Conservation (phyloP, 2,113 vertebrate species). For the Acinonyx jubatus region DNA sequence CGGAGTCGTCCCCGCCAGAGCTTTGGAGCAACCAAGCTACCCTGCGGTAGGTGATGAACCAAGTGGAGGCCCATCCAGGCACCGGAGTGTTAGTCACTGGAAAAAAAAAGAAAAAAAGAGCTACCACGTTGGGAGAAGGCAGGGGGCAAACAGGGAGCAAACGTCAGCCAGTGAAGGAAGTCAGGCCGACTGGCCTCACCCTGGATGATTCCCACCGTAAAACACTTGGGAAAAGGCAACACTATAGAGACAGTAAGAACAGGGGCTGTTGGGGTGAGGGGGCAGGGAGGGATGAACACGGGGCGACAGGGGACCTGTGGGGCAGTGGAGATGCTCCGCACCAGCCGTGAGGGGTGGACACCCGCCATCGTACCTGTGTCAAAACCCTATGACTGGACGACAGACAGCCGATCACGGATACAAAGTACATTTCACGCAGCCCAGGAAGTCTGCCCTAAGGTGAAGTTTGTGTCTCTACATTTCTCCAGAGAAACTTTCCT, state of each 20-base stretch:
- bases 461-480: not conserved
- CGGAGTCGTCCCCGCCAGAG: fast-evolving
- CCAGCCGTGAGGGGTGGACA: fast-evolving
- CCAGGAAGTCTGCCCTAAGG: not conserved
- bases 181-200: fast-evolving
- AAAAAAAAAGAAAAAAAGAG: no score
- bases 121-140: fast-evolving
- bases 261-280: not conserved
- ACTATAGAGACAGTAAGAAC: fast-evolving
- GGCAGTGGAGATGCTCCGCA: no score
- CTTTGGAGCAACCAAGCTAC: fast-evolving
- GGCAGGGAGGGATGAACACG: fast-evolving
- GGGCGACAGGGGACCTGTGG: fast-evolving
- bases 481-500: not conserved
- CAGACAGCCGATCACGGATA: fast-evolving
- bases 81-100: fast-evolving
- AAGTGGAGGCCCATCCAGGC: fast-evolving
- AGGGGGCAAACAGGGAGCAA: fast-evolving
- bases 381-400: fast-evolving
- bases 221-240: fast-evolving
- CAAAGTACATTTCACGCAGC: fast-evolving
- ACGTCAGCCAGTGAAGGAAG: fast-evolving
- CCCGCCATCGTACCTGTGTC: fast-evolving
- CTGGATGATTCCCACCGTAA: fast-evolving
- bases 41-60: not conserved